Percentiles rank a stretch among this genome's conserved stretches.
Conservation (phyloP, 2,113 vertebrate genomes). For the Datnioides undecimradiatus region DNA sequence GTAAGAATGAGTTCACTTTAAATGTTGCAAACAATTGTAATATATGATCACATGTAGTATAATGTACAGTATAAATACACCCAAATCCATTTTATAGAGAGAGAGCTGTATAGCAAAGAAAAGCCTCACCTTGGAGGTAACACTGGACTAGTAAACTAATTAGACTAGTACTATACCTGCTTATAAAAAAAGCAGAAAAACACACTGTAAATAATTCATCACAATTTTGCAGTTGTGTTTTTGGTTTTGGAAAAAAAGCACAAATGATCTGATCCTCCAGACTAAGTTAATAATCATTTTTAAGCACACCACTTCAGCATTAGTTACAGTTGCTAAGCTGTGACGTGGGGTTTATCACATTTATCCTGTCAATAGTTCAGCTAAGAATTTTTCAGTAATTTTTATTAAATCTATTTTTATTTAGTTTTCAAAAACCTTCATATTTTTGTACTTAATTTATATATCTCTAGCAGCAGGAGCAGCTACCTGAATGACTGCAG, state of each 20-base stretch:
- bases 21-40: no score
- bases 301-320: not conserved
- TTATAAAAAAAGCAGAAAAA: not conserved
- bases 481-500: constrained; percentile 9
- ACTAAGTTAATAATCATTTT: not conserved
- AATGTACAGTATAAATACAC: not conserved
- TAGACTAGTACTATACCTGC: not conserved
- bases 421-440: not conserved
- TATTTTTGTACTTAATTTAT: not conserved
- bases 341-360: not conserved
- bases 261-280: not conserved
- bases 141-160: not conserved
- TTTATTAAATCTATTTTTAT: not conserved
- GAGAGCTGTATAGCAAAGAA: no score
- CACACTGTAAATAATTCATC: not conserved
- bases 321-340: not conserved
- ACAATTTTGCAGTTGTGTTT: not conserved
- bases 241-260: not conserved
- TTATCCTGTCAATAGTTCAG: no score
- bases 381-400: no score
- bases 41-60: no score
- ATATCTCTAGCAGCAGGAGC: not conserved
- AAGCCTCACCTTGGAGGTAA: not conserved
- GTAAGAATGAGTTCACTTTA: no score
- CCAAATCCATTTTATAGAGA: not conserved